Evolutionary conservation across 2,797 vertebrate species (phyloP).

Genomic region (Eutrigla gurnardus): DNA sequence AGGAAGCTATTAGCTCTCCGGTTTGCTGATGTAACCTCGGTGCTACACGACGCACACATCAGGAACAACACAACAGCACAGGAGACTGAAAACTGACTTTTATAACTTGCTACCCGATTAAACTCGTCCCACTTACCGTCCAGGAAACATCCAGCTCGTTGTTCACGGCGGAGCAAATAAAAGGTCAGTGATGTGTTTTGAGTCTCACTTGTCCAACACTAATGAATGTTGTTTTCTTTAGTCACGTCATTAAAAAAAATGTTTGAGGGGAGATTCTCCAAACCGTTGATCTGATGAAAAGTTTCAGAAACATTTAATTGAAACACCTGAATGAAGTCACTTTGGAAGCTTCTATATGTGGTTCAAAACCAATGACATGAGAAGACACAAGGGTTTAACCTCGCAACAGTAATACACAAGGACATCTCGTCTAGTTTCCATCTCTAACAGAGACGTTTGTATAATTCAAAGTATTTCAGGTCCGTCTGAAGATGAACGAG

Average conservation of each 20-base stretch:
- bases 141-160: neutral
- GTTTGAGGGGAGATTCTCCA: neutral
- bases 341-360: too few relatives aligned
- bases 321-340: neutral
- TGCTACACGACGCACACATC: neutral
- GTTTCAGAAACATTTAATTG: rapidly evolving
- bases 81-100: slow-evolving; percentile 1
- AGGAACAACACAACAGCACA: neutral
- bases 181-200: slow-evolving; percentile 20
- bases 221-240: too few relatives aligned
- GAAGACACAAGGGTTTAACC: neutral
- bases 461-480: too few relatives aligned
- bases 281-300: neutral
- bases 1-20: slow-evolving; percentile 17
- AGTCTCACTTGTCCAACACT: neutral
- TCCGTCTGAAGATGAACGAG: neutral
- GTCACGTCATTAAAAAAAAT: neutral
- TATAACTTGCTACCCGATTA: neutral
- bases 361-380: too few relatives aligned
- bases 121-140: neutral
- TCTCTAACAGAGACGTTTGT: neutral
- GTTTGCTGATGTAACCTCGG: neutral
- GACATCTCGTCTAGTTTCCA: neutral
- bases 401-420: too few relatives aligned
- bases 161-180: neutral